These are phyloP conservation scores for Archilochus colubris DNA, from an alignment of 2,113 vertebrate species.

Conservation along the genomic window DNA sequence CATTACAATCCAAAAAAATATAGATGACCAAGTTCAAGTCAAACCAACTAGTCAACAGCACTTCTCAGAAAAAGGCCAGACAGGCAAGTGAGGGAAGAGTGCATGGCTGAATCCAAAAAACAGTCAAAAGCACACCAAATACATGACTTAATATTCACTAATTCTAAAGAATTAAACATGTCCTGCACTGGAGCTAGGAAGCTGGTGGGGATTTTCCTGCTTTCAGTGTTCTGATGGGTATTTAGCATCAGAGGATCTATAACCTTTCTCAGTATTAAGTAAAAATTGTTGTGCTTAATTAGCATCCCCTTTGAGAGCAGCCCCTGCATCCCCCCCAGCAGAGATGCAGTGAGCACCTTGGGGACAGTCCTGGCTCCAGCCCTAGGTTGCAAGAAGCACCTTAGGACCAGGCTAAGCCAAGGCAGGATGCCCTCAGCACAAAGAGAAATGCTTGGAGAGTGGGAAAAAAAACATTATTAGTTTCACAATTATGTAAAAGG, in stretches of 20 bases:
- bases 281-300: background rate
- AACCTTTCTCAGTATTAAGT: background rate
- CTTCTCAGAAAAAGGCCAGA: background rate
- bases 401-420: background rate
- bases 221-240: background rate
- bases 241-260: background rate
- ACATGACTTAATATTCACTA: background rate
- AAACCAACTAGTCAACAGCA: background rate
- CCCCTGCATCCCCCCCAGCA: background rate
- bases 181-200: background rate
- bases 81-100: background rate
- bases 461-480: background rate
- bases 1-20: background rate
- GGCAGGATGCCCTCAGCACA: background rate
- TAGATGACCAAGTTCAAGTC: background rate
- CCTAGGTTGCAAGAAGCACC: background rate
- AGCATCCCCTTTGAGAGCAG: background rate
- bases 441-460: accelerated
- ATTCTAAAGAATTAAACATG: background rate
- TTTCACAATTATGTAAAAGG: background rate
- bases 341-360: background rate
- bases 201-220: background rate
- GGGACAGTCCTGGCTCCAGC: background rate
- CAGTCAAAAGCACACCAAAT: accelerated
- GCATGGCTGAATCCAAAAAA: background rate